Base-by-base conservation (phyloP, 2,113 vertebrate species). In the Rhinogobius similis region DNA sequence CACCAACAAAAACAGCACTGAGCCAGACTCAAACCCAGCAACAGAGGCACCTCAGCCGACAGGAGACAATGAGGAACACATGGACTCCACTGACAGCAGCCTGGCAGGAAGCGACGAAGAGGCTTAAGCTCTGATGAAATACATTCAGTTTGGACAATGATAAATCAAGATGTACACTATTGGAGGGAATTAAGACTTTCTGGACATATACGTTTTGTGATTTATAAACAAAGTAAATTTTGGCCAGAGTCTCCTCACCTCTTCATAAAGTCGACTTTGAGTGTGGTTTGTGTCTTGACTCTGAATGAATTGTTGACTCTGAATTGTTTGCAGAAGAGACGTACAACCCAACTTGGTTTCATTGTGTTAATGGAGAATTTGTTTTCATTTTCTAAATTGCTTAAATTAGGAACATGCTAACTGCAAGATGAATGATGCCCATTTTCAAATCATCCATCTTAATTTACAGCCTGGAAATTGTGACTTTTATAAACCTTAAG, bases 11-110 rank as follows among this genome's bases (percentile, higher is more conserved):
- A 59, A 83, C 68, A 74, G 58, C 50, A 62, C 72, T 2, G 58
- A 66, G 65, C 41, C 84, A 1, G 2, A 73, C 55, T 77, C 52
- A 65, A 64, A 26, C 0, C 70, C 70, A 2, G 46, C 77, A 24
- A 58, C 50, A 56, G 55, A 80, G 72, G 39, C 80, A 75, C n/a
- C 56, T 11, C 66, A 73, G 23, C n/a, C 58, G 5, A 52, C 58
- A 26, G 65, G 63, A 23, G 39, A 88, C 6, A 20, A 69, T 48
- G 78, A 83, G 24, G 89, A 92, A 79, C 92, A 91, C 13, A 79
- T 36, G 61, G 92, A 83, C 46, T 98, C 96, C 43, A 97, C 96
- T 72, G 95, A 95, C 84, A 98, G 96, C 94, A 98, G 95, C 87
- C 81, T 96, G 67, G 94, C 91, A 55, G 93, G 94, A 82, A 98